Base-by-base conservation (phyloP, 1,140 invertebrate genomes). In the Stegodyphus dumicola region DNA sequence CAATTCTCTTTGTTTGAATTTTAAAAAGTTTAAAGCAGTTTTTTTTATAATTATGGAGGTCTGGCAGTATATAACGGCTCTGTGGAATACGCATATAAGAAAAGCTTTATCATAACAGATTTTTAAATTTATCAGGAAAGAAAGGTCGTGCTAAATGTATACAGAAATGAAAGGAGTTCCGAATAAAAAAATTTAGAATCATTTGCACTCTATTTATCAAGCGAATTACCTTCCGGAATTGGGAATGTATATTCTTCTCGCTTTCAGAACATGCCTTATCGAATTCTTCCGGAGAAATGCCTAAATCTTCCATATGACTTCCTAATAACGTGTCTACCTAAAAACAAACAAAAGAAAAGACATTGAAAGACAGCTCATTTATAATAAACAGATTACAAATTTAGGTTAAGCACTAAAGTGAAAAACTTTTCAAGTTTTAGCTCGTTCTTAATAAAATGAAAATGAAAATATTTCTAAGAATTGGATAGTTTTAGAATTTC, bases 291-390 rank as follows among this genome's bases (percentile, higher is more conserved):
- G 95, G 93, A 7, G 94, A 93, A 81, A 97, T 96, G 53, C 94
- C 94, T 88, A 97, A 94, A 88, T 97, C 96, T 88, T 96, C 95
- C 95, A 97, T 97, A 89, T 95, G 96, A 81, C 94, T 95, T 5
- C 95, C 94, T 6, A 97, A 91, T 93, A 97, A 95, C 77, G 95
- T 93, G 89, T 97, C 96, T 90, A 94, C 95, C 89, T 86, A 51
- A 7, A 49, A 18, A 7, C 13, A 49, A 51, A 71, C 18, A 49
- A 65, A 77, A 48, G 51, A 51, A 33, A 33, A 33, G 33, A 33
- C 3, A 18, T 60, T 18, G 66, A n/a, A 33, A 33, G 33, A 33
- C 33, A 33, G 3, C 33, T 33, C 3, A 3, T 3, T 33, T 33
- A 33, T 33, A 33, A 33, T 33, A 33, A 33, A 33, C 33, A 33